phyloP scores from a whole-genome alignment of 2,113 vertebrate species.

The Haemorhous mexicanus region DNA sequence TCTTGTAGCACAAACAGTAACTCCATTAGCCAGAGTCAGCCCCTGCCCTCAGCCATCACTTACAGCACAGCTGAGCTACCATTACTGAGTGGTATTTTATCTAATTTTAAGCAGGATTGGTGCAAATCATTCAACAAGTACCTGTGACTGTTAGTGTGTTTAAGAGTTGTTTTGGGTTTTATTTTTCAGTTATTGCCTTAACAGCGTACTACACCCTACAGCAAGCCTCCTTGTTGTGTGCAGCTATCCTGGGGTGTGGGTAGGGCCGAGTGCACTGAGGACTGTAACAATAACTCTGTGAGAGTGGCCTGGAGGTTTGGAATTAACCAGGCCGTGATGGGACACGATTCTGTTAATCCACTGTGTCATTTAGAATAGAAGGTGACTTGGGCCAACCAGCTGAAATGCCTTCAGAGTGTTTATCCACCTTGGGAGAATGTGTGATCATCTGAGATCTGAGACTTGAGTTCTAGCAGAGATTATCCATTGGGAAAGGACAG shows the following conservation, averaged over 20 bases:
- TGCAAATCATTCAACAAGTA: not conserved
- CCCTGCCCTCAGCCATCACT: not conserved
- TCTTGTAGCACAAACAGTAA: not conserved
- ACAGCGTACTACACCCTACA: not conserved
- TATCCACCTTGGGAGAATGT: not conserved
- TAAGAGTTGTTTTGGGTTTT: not conserved
- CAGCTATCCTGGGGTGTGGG: not conserved
- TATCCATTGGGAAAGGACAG: not conserved
- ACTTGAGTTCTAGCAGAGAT: not conserved
- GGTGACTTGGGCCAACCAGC: not conserved
- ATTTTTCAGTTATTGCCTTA: not conserved
- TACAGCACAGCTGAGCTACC: not conserved
- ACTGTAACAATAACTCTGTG: not conserved
- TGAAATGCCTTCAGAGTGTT: not conserved
- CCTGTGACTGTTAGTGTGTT: accelerated
- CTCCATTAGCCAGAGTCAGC: not conserved
- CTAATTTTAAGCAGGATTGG: not conserved
- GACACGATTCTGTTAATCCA: not conserved
- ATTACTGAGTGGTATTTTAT: not conserved
- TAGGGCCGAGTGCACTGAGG: not conserved
- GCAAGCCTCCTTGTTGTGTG: not conserved
- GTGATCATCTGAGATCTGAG: not conserved
- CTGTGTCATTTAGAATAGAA: not conserved
- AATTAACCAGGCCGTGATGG: not conserved
- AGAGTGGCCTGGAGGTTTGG: not conserved